phyloP scores from a whole-genome alignment of 2,113 vertebrate species.

The Climacteris rufus region DNA sequence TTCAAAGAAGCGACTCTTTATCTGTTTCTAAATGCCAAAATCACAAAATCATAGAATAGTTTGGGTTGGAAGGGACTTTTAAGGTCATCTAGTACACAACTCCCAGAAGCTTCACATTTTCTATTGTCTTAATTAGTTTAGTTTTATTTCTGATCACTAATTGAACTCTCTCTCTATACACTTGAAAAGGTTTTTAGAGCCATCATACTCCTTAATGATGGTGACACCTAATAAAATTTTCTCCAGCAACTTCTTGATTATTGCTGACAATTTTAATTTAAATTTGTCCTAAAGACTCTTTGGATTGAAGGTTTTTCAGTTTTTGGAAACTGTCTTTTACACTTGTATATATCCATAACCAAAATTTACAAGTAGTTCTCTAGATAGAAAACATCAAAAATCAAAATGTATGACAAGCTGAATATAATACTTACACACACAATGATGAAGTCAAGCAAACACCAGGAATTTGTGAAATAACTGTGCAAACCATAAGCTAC shows the following conservation, averaged over 20 bases:
- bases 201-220: background rate
- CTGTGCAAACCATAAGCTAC: slow-evolving; percentile 90
- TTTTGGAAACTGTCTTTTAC: background rate
- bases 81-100: background rate
- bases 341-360: background rate
- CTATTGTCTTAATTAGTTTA: background rate
- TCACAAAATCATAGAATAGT: background rate
- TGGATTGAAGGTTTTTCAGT: background rate
- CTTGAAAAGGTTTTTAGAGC: background rate
- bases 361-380: background rate
- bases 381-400: background rate
- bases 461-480: slow-evolving; percentile 96
- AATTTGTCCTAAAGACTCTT: background rate
- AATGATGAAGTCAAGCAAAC: slow-evolving; percentile 93
- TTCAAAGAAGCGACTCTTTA: background rate
- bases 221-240: background rate
- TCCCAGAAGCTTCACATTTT: background rate
- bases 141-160: background rate
- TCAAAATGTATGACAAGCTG: background rate
- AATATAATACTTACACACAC: slow-evolving; percentile 77
- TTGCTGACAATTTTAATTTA: background rate
- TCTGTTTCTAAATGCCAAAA: background rate
- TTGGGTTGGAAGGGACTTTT: background rate
- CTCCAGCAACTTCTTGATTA: background rate
- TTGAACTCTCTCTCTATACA: background rate